Conservation (phyloP, 2,113 vertebrate genomes). For the Tenebrosternarchus preto region DNA sequence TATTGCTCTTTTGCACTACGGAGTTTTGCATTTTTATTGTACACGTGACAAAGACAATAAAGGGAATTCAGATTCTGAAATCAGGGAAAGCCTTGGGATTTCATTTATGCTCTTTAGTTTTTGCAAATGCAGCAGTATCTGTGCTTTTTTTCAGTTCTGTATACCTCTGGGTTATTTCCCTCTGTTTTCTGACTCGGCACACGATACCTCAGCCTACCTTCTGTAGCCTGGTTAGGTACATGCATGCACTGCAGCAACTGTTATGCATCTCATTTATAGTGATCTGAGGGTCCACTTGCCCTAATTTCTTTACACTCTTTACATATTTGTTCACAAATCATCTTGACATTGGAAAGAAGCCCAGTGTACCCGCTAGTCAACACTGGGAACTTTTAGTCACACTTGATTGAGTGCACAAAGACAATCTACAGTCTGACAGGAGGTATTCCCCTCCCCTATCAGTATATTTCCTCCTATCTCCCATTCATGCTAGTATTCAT, state of each 20-base stretch:
- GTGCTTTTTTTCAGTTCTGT: not conserved
- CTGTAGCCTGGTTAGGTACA: conserved; percentile 6
- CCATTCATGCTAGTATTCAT: not conserved
- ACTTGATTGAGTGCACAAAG: conserved; percentile 37
- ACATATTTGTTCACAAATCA: conserved; percentile 26
- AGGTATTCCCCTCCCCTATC: not conserved
- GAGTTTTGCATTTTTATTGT: too few species aligned
- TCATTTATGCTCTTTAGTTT: not conserved
- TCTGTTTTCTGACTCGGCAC: not conserved
- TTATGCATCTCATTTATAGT: conserved; percentile 24
- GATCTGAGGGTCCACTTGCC: conserved; percentile 8
- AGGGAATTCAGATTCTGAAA: not conserved
- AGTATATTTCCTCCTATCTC: not conserved
- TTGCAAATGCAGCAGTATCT: not conserved
- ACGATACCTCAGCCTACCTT: not conserved
- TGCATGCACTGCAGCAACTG: conserved; percentile 43
- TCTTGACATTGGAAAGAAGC: conserved; percentile 21
- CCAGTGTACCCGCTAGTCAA: conserved; percentile 6
- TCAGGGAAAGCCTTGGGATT: not conserved
- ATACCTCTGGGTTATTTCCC: not conserved
- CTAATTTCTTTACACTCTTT: conserved; percentile 40
- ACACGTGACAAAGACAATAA: too few species aligned
- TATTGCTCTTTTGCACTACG: too few species aligned
- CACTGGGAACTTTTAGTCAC: conserved; percentile 21
- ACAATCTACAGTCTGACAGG: conserved; percentile 21